Evolutionary conservation across 2,888 invertebrate species (phyloP).

Genomic region (Dascillus cervinus): DNA sequence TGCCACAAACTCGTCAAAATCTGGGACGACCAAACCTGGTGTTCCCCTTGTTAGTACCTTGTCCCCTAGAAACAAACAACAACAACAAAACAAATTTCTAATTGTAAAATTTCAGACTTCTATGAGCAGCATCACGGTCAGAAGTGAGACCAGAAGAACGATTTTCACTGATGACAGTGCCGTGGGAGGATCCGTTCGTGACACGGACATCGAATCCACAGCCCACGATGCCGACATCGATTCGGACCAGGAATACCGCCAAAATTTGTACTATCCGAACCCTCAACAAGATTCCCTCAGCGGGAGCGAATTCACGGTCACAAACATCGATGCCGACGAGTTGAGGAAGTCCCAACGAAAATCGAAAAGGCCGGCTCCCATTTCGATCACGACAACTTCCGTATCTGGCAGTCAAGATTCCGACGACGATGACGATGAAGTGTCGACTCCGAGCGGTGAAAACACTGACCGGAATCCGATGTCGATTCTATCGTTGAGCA

Average conservation of each 20-base stretch:
- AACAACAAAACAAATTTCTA: no score
- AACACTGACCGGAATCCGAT: conserved; percentile 68
- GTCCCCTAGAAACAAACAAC: no score
- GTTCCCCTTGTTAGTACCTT: no score
- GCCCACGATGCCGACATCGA: conserved; percentile 85
- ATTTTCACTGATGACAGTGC: conserved; percentile 65
- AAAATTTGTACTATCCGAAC: conserved; percentile 38
- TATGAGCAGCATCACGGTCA: conserved; percentile 37
- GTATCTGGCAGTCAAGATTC: conserved; percentile 59
- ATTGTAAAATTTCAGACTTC: conserved; percentile 24
- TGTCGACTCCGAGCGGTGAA: conserved; percentile 75
- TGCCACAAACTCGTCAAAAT: no score
- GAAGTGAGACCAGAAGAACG: conserved; percentile 46
- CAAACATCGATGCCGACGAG: conserved; percentile 82
- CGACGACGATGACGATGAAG: conserved; percentile 65
- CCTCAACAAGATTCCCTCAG: conserved; percentile 32
- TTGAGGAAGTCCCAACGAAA: conserved; percentile 67
- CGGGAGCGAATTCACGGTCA: conserved; percentile 74
- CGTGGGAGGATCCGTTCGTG: conserved; percentile 48
- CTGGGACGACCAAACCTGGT: no score
- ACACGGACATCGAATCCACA: conserved; percentile 51
- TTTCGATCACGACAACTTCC: conserved; percentile 37
- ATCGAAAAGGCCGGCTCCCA: conserved; percentile 52
- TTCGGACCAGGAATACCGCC: conserved; percentile 64
- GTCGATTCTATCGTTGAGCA: conserved; percentile 66